These are phyloP conservation scores for Ellobius talpinus DNA, from an alignment of 2,113 vertebrate species.

Conservation along the genomic window DNA sequence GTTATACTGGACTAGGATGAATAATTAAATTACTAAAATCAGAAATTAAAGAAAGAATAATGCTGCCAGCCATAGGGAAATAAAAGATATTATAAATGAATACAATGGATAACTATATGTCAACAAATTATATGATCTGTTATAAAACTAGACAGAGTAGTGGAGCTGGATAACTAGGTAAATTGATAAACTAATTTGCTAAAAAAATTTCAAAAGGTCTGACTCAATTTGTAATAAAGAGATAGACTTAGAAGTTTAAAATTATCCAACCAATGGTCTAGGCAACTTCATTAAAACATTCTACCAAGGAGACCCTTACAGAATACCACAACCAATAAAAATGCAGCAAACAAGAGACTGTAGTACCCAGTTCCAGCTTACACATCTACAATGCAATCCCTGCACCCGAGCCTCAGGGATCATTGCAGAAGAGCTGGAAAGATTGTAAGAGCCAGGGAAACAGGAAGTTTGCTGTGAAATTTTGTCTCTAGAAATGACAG, in stretches of 20 bases:
- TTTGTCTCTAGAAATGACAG: background rate
- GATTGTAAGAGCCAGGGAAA: background rate
- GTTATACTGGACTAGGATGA: background rate
- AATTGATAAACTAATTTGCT: background rate
- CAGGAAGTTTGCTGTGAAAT: background rate
- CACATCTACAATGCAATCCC: background rate
- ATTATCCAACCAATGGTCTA: background rate
- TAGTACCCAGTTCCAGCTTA: background rate
- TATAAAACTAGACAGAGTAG: too few species aligned
- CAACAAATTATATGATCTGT: too few species aligned
- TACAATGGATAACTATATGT: too few species aligned
- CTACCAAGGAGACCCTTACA: background rate
- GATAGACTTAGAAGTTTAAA: background rate
- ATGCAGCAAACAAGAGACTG: background rate
- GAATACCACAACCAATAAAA: background rate
- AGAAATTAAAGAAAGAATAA: background rate
- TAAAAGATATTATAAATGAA: background rate
- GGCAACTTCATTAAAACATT: background rate
- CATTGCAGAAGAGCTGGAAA: background rate
- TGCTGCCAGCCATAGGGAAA: background rate
- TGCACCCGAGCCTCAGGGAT: background rate
- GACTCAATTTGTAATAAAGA: background rate
- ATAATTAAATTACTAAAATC: slow-evolving; percentile 15
- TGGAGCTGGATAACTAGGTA: background rate
- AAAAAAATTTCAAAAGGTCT: background rate